Evolutionary conservation across 2,888 invertebrate genomes (phyloP), one percentile per base, ranked within the genome.

Genomic region (Hypena proboscidalis): DNA sequence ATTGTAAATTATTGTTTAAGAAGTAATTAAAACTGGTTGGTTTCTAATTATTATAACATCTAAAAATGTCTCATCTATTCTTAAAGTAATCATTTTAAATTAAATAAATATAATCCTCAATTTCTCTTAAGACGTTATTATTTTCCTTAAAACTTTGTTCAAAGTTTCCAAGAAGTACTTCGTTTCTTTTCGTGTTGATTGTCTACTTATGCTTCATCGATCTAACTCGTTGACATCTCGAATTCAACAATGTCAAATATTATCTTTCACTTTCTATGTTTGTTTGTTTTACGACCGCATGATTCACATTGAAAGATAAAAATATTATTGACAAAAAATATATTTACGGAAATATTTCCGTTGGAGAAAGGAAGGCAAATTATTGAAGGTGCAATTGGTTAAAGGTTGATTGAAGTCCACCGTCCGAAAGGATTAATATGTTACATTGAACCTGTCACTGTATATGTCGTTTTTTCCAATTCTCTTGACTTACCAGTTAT

Each of bases 301-400:
- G 58, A 61, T 11, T 49, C 45, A 34, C 14, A 9, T 4, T 17
- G 3, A 21, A 41, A 56, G 23, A 43, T 43, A 29, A 4, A n/a
- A 33, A 35, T 10, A 21, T 8, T 20, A 46, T 36, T 27, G 26
- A 48, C 36, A 38, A 15, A 34, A 38, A 39, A 9, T 8, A 4
- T 33, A 43, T 59, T 55, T 41, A 45, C 49, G 60, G 47, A 56
- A 50, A 61, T 52, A 32, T 35, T 36, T 11, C 27, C 31, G 27
- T 42, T 25, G 26, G 23, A 20, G 10, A 48, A 46, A 56, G 48
- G 54, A 60, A 59, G 62, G 58, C 30, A 53, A 52, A 39, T 17
- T n/a, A n/a, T n/a, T 7, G 46, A 47, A 62, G 58, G 59, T 36
- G 34, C 42, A 17, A 35, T 50, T 39, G 37, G 30, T 11, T 49